Evolutionary conservation across 2,888 invertebrate species (phyloP).

Genomic region (Adelphocoris suturalis): DNA sequence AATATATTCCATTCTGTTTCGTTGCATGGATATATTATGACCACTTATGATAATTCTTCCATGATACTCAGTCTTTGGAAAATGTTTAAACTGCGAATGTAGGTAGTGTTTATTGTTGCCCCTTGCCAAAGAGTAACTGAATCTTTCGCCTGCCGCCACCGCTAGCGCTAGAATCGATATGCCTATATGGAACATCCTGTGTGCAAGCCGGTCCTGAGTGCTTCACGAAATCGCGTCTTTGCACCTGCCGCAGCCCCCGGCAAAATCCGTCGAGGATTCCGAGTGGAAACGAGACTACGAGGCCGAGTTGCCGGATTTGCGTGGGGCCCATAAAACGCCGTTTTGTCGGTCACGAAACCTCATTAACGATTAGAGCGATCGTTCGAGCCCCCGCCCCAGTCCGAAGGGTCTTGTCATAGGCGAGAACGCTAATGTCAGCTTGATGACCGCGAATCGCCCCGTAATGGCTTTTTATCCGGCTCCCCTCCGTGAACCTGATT

Average conservation of each 20-base stretch:
- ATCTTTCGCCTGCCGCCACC: too few species aligned
- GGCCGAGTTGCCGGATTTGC: neutral
- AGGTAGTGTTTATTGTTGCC: too few species aligned
- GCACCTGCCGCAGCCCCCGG: neutral
- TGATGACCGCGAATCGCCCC: neutral
- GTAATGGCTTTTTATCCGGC: neutral
- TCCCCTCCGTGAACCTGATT: too few species aligned
- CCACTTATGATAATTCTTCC: too few species aligned
- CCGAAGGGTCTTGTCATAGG: neutral
- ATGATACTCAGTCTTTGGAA: too few species aligned
- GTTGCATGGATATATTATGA: too few species aligned
- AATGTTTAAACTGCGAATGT: too few species aligned
- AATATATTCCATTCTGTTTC: too few species aligned
- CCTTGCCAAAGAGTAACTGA: too few species aligned
- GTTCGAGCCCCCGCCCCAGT: neutral
- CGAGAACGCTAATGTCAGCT: conserved; percentile 34
- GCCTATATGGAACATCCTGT: too few species aligned
- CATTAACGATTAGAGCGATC: conserved; percentile 25
- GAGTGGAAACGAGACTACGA: neutral
- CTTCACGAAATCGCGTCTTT: neutral
- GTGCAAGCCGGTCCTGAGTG: too few species aligned
- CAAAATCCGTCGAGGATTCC: neutral
- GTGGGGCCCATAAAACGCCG: neutral
- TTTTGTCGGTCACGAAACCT: conserved; percentile 42
- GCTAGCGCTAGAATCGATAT: too few species aligned